A percentile compares a stretch with the other conserved stretches of the same genome.
phyloP scores from a whole-genome alignment of 2,888 invertebrate genomes.

The Bimastos eiseni region DNA sequence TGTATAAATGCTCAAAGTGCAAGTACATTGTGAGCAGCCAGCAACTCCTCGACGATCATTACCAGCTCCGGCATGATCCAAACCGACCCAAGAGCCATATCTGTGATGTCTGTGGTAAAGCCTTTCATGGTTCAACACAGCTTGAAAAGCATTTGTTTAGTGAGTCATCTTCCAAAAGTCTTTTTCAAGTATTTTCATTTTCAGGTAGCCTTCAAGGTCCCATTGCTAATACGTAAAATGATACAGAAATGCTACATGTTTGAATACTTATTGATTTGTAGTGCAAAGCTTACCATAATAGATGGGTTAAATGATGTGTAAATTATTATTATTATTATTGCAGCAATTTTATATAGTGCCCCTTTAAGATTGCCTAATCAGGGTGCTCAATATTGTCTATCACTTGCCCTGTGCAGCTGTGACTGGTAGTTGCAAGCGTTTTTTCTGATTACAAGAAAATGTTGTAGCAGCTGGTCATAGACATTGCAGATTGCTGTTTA shows the following conservation, averaged over 20 bases:
- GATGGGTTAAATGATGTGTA: not conserved
- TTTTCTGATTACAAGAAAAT: not conserved
- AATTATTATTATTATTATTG: no score
- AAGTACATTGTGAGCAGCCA: constrained; percentile 29
- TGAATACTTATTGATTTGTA: no score
- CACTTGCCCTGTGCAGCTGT: not conserved
- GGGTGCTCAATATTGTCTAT: no score
- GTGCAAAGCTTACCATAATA: no score
- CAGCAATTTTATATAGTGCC: no score
- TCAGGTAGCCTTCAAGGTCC: not conserved
- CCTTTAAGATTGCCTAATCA: no score
- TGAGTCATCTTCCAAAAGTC: not conserved
- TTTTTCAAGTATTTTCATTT: not conserved
- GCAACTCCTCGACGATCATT: constrained; percentile 29
- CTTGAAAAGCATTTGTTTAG: constrained; percentile 29
- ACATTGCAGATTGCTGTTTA: not conserved
- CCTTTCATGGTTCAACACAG: constrained; percentile 21
- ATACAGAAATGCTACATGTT: not conserved
- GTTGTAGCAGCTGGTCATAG: not conserved
- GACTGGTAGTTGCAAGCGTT: not conserved
- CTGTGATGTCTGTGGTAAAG: constrained; percentile 35
- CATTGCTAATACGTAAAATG: not conserved
- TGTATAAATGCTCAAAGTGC: constrained; percentile 31
- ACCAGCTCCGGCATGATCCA: constrained; percentile 25
- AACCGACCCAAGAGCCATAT: constrained; percentile 24